Base-by-base conservation (phyloP, 2,113 vertebrate genomes). In the Eonycteris spelaea region DNA sequence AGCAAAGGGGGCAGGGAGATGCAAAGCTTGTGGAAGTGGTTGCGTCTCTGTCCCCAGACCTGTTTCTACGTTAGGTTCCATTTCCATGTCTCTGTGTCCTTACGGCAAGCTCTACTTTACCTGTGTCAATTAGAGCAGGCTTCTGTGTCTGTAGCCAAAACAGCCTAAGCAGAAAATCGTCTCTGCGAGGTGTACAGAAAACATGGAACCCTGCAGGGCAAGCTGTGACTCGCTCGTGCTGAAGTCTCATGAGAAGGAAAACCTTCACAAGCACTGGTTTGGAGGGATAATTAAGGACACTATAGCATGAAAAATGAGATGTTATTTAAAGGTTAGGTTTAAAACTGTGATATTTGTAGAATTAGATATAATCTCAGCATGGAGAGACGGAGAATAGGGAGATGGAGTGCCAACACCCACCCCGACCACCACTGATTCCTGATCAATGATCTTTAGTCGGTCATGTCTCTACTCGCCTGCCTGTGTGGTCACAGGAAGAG, bases 271-370 rank as follows among this genome's bases (percentile, higher is more conserved):
- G 35, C 45, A 30, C 16, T 91, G 75, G 40, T 57, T 83, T 57
- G 70, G 45, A 68, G 40, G 48, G 65, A 77, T 78, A 68, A 45
- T 51, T 18, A 48, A 86, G 80, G 40, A 57, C 19, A 22, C 63
- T 4, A 9, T 3, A n/a, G 28, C 75, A n/a, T 30, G 90, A 57
- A 90, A 91, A 88, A 45, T 14, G 45, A 40, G 48, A 48, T 33
- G 15, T 16, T 38, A 59, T 65, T 55, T 55, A 95, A 92, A 94
- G 86, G 33, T 86, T 59, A 79, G 61, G 5, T 91, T 89, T 67
- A 51, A 51, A 43, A n/a, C 59, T 38, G 35, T 40, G 61, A 4
- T 80, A 51, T 74, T 85, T 85, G 80, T 88, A 86, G 92, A 74
- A 68, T 63, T 80, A 74, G 28, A 63, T 43, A 45, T 55, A 30